Conservation (phyloP, 2,113 vertebrate genomes). For the Telmatochromis sp. region DNA sequence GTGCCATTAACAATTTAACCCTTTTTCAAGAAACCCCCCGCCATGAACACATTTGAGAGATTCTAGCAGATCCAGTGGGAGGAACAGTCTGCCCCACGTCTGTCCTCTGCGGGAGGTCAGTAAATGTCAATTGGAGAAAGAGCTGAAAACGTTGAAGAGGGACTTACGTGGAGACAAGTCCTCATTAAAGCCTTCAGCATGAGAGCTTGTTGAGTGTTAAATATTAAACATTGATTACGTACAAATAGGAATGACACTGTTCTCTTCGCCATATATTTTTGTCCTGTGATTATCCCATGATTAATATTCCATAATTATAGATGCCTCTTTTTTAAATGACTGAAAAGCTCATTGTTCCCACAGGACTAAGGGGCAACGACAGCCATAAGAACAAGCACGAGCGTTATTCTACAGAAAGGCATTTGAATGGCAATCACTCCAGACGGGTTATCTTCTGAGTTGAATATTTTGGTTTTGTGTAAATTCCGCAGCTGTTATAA, state of each 20-base stretch:
- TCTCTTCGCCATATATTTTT: slow-evolving; percentile 51
- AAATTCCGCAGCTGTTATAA: background rate
- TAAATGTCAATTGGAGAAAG: slow-evolving; percentile 43
- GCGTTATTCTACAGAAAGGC: slow-evolving; percentile 21
- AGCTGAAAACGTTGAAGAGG: slow-evolving; percentile 34
- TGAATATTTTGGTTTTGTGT: slow-evolving; percentile 20
- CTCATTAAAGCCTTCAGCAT: slow-evolving; percentile 45
- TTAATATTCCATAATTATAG: background rate
- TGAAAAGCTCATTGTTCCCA: slow-evolving; percentile 58
- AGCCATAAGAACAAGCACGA: slow-evolving; percentile 26
- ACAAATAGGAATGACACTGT: slow-evolving; percentile 51
- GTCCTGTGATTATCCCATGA: slow-evolving; percentile 25
- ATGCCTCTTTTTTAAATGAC: slow-evolving; percentile 42
- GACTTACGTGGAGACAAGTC: slow-evolving; percentile 42
- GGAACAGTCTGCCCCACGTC: slow-evolving; percentile 12
- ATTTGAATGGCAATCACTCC: slow-evolving; percentile 36
- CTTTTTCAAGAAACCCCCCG: slow-evolving; percentile 19
- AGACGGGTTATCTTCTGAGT: slow-evolving; percentile 4
- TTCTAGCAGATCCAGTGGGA: slow-evolving; percentile 6
- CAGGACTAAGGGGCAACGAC: slow-evolving; percentile 36
- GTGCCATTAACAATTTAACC: slow-evolving; percentile 73
- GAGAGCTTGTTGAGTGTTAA: slow-evolving; percentile 50
- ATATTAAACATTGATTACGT: slow-evolving; percentile 63
- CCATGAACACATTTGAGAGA: slow-evolving; percentile 32
- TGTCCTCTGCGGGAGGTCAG: slow-evolving; percentile 40